These are phyloP conservation scores for Acipenser ruthenus DNA, from an alignment of 2,797 vertebrate genomes.

Conservation along the genomic window DNA sequence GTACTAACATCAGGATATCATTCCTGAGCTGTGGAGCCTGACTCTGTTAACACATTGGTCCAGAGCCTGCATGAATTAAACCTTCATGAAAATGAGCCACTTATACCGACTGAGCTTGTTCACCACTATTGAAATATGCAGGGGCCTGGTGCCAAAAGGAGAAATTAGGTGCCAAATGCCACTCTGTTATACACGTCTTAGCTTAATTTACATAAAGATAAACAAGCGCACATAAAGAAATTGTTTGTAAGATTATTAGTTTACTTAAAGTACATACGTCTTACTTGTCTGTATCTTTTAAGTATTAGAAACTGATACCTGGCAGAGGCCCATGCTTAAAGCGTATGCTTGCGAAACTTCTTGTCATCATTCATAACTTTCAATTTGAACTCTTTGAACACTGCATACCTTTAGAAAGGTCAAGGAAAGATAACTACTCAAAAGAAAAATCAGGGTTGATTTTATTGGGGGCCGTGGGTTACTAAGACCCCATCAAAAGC, in stretches of 20 bases:
- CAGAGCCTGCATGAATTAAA: conserved; percentile 23
- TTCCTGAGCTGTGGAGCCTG: conserved; percentile 32
- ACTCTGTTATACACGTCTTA: not conserved
- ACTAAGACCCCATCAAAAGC: not conserved
- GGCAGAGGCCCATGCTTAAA: not conserved
- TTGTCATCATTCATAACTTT: no score
- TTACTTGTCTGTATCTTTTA: not conserved
- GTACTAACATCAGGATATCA: conserved; percentile 41
- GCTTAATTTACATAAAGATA: not conserved
- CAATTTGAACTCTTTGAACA: no score
- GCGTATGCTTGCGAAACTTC: no score
- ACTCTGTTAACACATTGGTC: conserved; percentile 42
- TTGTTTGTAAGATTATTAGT: not conserved
- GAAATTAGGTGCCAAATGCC: conserved; percentile 13
- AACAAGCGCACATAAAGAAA: not conserved
- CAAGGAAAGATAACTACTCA: no score
- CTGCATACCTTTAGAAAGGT: no score
- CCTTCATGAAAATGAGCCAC: conserved; percentile 41
- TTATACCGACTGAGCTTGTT: conserved; percentile 32
- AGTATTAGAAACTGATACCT: not conserved
- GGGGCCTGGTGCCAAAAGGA: conserved; percentile 44
- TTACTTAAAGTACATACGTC: not conserved
- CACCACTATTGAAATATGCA: conserved; percentile 38
- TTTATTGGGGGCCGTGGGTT: no score
- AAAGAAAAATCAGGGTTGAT: no score